These are phyloP conservation scores for Thera obeliscata DNA, from an alignment of 2,888 invertebrate species.

Conservation along the genomic window DNA sequence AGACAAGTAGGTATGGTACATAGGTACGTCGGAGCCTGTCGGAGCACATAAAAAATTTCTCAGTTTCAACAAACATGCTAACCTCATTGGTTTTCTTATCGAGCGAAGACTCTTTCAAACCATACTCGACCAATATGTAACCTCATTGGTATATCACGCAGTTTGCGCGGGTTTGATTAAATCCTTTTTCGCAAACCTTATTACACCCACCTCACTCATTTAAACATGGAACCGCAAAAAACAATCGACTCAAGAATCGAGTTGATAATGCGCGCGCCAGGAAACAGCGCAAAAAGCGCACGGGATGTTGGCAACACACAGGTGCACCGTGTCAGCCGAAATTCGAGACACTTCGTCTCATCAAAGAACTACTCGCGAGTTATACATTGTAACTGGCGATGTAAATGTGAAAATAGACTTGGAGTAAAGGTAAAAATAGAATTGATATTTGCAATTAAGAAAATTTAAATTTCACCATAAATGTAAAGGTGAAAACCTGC, in stretches of 20 bases:
- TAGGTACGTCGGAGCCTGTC: no score
- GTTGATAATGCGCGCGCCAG: conserved; percentile 55
- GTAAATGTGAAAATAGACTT: conserved; percentile 6
- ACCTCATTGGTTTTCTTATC: no score
- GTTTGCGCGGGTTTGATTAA: not conserved
- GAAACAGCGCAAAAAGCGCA: conserved; percentile 64
- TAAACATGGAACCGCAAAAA: conserved; percentile 21
- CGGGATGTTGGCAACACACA: conserved; percentile 61
- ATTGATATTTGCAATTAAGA: no score
- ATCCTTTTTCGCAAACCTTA: not conserved
- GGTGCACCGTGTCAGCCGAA: conserved; percentile 57
- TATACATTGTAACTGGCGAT: conserved; percentile 2
- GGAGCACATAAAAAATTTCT: no score
- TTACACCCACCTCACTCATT: conserved; percentile 3
- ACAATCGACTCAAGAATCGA: conserved; percentile 22
- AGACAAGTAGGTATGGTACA: no score
- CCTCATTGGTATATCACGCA: not conserved
- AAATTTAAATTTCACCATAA: no score
- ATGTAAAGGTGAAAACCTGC: no score
- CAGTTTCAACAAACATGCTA: no score
- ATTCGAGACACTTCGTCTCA: conserved; percentile 28
- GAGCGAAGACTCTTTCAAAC: no score
- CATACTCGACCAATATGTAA: not conserved
- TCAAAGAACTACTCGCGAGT: conserved; percentile 7
- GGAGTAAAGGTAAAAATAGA: no score